Evolutionary conservation across 2,797 vertebrate genomes (phyloP), one percentile per base, ranked within the genome.

Genomic region (Paramormyrops hopkinsi): DNA sequence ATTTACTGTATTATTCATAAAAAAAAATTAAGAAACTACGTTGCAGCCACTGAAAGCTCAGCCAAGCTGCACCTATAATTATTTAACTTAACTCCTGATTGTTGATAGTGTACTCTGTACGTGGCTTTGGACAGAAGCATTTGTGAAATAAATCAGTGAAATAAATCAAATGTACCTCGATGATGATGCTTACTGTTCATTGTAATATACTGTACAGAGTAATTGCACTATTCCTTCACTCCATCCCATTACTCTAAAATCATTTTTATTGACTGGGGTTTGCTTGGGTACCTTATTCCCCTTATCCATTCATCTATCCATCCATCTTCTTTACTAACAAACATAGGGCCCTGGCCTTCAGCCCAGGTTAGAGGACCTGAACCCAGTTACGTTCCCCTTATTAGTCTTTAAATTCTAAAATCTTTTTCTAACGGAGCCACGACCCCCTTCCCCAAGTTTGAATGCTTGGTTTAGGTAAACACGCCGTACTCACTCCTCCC

Each of bases 401-500:
- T 73, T 73, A 33, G 29, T 37, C 11, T 73, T 37, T 73, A 17
- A 37, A 69, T 69, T 69, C 11, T 14, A 14, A 12, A 69, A 69
- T 14, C 25, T 69, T 69, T 33, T 69, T 33, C 11, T 33, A 17
- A 6, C 1, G 8, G 5, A 19, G 4, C 41, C 76, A 9, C 5
- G 7, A 44, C 3, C 41, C 76, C 19, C 76, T 46, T 46, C 41
- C 41, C 76, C 41, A 44, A 19, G 14, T 37, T 41, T 37, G 12
- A 73, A 0, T 1, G 65, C 65, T 37, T 73, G 33, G 33, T 17
- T 37, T 7, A 17, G 17, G 2, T n/a, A 22, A 14, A 82, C 6
- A 22, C 2, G 29, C 41, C 56, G 59, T 4, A 90, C 94, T 93
- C 85, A 94, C 94, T 90, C 89, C 0, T 93, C 91, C 17, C 51